Percentiles rank a stretch among this genome's conserved stretches.
Conservation (phyloP, 2,888 invertebrate species). For the Lasioglossum oenotherae region DNA sequence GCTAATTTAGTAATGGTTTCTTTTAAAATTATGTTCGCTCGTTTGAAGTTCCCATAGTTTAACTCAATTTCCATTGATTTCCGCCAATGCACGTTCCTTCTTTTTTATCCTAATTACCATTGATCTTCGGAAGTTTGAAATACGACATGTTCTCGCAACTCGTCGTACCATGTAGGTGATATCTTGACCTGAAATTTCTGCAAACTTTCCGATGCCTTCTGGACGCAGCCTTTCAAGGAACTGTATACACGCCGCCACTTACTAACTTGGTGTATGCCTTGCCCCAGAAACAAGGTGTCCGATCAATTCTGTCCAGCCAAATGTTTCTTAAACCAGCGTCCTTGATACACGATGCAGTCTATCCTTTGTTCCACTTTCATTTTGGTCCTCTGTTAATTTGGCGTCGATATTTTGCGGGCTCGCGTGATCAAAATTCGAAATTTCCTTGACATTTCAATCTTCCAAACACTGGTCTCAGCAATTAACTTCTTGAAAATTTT, state of each 20-base stretch:
- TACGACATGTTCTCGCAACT: slow-evolving; percentile 33
- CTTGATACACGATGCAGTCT: not conserved
- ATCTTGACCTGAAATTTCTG: slow-evolving; percentile 66
- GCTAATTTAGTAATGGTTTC: not conserved
- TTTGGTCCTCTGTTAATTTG: not conserved
- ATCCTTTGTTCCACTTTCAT: slow-evolving; percentile 1
- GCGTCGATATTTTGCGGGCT: not conserved
- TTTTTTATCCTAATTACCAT: not conserved
- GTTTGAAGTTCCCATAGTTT: not conserved
- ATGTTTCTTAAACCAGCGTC: slow-evolving; percentile 24
- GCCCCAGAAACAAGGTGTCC: slow-evolving; percentile 35
- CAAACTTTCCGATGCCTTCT: slow-evolving; percentile 49
- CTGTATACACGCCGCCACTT: slow-evolving; percentile 36
- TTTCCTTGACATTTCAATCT: not conserved
- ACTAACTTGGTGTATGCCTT: slow-evolving; percentile 25
- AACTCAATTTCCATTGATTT: not conserved
- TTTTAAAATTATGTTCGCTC: not conserved
- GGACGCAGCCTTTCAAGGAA: slow-evolving; percentile 29
- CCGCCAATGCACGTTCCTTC: not conserved
- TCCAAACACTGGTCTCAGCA: not conserved
- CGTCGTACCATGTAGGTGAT: slow-evolving; percentile 36
- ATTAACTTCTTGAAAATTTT: not conserved
- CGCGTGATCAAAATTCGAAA: slow-evolving; percentile 2
- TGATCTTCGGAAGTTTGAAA: slow-evolving; percentile 49
- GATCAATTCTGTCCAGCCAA: slow-evolving; percentile 44